Evolutionary conservation across 2,888 invertebrate genomes (phyloP).

Genomic region (Isotomurus palustris): DNA sequence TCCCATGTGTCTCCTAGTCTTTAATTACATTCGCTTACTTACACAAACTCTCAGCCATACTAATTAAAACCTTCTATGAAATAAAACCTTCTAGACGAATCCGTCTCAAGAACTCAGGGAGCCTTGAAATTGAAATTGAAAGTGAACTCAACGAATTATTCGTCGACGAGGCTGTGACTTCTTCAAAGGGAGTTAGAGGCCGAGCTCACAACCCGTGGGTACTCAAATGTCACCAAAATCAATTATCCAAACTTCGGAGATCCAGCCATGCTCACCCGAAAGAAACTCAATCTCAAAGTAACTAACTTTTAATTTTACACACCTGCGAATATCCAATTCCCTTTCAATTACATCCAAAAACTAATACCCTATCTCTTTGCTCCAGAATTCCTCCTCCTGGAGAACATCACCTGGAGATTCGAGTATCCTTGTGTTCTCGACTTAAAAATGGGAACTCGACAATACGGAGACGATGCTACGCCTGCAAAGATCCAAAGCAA

Average conservation of each 20-base stretch:
- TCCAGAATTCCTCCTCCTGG: slow-evolving; percentile 56
- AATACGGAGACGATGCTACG: slow-evolving; percentile 56
- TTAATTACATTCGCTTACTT: background rate
- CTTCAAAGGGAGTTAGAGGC: slow-evolving; percentile 3
- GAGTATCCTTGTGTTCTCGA: slow-evolving; percentile 57
- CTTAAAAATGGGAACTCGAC: slow-evolving; percentile 57
- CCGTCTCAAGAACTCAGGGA: slow-evolving; percentile 50
- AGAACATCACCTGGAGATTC: slow-evolving; percentile 47
- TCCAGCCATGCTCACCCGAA: slow-evolving; percentile 42
- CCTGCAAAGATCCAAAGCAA: slow-evolving; percentile 54
- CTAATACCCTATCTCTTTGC: background rate
- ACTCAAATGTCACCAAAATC: slow-evolving; percentile 53
- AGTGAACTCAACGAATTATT: slow-evolving; percentile 47
- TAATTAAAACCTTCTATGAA: background rate
- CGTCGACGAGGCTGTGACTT: slow-evolving; percentile 44
- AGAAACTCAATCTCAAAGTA: slow-evolving; percentile 38
- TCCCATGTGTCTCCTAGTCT: background rate
- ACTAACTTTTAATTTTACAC: background rate
- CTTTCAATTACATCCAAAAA: no score
- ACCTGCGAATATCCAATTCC: background rate
- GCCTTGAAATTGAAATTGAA: slow-evolving; percentile 48
- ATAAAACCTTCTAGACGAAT: slow-evolving; percentile 47
- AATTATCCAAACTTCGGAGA: slow-evolving; percentile 49
- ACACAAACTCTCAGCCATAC: background rate
- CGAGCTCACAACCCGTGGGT: slow-evolving; percentile 55